Evolutionary conservation across 53 echinoderm and acorn worm genomes (phyloP).

Genomic region (Actinopyga echinites): DNA sequence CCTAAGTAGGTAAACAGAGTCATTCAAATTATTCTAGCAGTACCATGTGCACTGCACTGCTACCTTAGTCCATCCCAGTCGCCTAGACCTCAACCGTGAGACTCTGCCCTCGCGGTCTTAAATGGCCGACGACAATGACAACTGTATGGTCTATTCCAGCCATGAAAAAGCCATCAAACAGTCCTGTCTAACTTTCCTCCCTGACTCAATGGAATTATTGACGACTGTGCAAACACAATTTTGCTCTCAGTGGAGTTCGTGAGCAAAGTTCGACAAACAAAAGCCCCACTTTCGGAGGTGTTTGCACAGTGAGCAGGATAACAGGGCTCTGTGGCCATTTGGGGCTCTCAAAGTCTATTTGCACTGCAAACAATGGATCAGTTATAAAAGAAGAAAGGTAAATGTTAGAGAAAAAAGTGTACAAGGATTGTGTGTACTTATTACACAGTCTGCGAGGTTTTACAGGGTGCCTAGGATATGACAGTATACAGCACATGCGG

Average conservation of each 20-base stretch:
- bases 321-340: slow-evolving; percentile 48
- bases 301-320: slow-evolving; percentile 44
- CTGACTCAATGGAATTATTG: slow-evolving; percentile 34
- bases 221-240: slow-evolving; percentile 37
- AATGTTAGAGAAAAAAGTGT: slow-evolving; percentile 37
- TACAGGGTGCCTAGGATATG: slow-evolving; percentile 20
- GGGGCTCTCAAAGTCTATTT: slow-evolving; percentile 39
- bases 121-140: not conserved
- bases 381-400: slow-evolving; percentile 41
- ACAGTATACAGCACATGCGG: slow-evolving; percentile 35
- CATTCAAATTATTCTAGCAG: too few species aligned
- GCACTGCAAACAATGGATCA: slow-evolving; percentile 39
- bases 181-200: slow-evolving; percentile 20
- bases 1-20: too few species aligned
- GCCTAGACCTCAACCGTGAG: too few species aligned
- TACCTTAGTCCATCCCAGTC: too few species aligned
- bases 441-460: slow-evolving; percentile 19
- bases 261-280: slow-evolving; percentile 49
- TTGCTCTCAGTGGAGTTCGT: slow-evolving; percentile 31
- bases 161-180: slow-evolving; percentile 41
- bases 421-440: slow-evolving; percentile 49
- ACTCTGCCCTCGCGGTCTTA: not conserved
- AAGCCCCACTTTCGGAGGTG: slow-evolving; percentile 32
- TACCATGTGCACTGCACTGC: too few species aligned
- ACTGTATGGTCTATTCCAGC: not conserved